Conservation (phyloP, 2,888 invertebrate species). For the Monochamus alternatus region DNA sequence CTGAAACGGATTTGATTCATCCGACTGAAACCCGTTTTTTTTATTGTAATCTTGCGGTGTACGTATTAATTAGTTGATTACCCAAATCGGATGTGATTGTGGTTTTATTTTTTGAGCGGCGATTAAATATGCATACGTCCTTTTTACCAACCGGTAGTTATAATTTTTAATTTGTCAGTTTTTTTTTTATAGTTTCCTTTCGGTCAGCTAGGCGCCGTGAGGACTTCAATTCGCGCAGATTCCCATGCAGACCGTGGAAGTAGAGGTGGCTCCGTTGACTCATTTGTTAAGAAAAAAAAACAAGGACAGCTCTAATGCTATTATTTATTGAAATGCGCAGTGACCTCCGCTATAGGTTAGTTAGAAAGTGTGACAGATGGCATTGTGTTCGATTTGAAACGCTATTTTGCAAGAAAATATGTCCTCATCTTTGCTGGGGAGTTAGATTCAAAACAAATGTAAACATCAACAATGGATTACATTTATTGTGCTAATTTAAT, state of each 20-base stretch:
- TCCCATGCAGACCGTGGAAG: slow-evolving; percentile 39
- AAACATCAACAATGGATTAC: too few species aligned
- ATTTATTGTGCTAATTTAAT: too few species aligned
- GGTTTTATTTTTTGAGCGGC: slow-evolving; percentile 37
- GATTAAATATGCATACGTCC: slow-evolving; percentile 28
- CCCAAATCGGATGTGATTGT: slow-evolving; percentile 53
- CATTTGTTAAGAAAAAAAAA: slow-evolving; percentile 11
- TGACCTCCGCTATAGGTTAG: neutral
- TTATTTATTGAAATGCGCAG: slow-evolving; percentile 11
- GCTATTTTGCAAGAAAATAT: too few species aligned
- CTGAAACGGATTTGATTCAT: slow-evolving; percentile 13
- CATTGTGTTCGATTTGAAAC: too few species aligned
- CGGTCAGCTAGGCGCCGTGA: slow-evolving; percentile 40
- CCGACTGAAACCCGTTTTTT: slow-evolving; percentile 33
- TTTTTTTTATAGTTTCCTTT: slow-evolving; percentile 41
- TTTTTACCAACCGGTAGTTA: slow-evolving; percentile 34
- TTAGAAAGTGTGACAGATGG: neutral
- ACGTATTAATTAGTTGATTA: slow-evolving; percentile 48
- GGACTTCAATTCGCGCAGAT: slow-evolving; percentile 42
- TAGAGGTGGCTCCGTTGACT: slow-evolving; percentile 11
- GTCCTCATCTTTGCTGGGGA: too few species aligned
- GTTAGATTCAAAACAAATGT: too few species aligned
- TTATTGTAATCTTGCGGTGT: slow-evolving; percentile 22
- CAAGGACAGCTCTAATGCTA: slow-evolving; percentile 21
- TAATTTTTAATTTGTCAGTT: slow-evolving; percentile 34